Conservation (phyloP, 2,797 vertebrate genomes). For the Hirundo rustica region DNA sequence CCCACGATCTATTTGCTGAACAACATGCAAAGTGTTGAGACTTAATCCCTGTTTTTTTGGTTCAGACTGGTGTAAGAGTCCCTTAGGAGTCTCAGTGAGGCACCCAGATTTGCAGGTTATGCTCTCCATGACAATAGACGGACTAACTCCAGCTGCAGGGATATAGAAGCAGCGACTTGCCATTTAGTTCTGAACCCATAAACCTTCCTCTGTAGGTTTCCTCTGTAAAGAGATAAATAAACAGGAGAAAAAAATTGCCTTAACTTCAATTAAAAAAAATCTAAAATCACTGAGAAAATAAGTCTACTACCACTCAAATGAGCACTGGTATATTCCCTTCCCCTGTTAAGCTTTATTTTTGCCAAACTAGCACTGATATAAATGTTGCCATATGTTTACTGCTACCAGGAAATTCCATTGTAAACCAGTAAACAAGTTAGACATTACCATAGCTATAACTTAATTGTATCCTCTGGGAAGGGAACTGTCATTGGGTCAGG, state of each 20-base stretch:
- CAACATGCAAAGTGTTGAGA: not conserved
- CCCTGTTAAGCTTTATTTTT: not conserved
- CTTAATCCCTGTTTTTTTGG: not conserved
- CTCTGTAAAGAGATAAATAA: not conserved
- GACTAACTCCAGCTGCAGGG: not conserved
- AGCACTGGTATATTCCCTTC: not conserved
- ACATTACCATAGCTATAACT: not conserved
- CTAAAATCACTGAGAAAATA: not conserved
- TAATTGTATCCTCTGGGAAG: not conserved
- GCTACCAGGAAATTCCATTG: not conserved
- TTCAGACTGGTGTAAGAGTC: not conserved
- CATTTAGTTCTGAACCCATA: not conserved
- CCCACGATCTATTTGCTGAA: not conserved
- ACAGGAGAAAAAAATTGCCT: accelerated
- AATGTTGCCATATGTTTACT: not conserved
- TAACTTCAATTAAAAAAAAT: not conserved
- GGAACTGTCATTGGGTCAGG: not conserved
- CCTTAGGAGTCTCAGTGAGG: not conserved
- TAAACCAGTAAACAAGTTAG: not conserved
- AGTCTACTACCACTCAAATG: not conserved
- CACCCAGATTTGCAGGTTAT: not conserved
- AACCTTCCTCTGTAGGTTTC: not conserved
- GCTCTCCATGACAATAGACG: not conserved
- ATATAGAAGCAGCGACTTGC: not conserved
- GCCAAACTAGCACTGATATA: not conserved